Base-by-base conservation (phyloP, 1,140 invertebrate genomes). In the Neodiprion pinetum region DNA sequence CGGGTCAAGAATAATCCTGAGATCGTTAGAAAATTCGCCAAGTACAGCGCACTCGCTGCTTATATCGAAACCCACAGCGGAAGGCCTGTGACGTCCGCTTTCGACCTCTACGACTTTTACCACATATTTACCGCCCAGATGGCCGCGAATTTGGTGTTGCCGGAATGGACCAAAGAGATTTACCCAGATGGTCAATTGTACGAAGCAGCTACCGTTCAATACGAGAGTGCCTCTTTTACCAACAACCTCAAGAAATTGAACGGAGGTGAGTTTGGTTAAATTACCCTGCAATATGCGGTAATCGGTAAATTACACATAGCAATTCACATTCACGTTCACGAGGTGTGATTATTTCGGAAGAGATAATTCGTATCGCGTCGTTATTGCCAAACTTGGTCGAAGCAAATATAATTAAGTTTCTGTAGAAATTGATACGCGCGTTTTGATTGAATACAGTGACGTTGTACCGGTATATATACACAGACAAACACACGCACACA, bases 191-290 rank as follows among this genome's bases (percentile, higher is more conserved):
- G 73, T n/a, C 14, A 47, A n/a, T 40, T 79, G 14, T 28, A 73
- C 8, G 61, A 77, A 28, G 71, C 47, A n/a, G 49, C 74, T 0
- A 48, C 49, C 48, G n/a, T 90, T 67, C 87, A 90, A 80, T 90
- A 89, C 70, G 80, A 83, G 1, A 73, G 84, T 47, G 76, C 88
- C 74, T 88, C 81, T 75, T 88, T 88, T 70, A 89, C 82, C 17
- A 75, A 80, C 10, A 86, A 88, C 73, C 75, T 90, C 53, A 88
- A 85, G 74, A 83, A 78, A 78, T 48, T 89, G 23, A 78, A 86
- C 48, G 80, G 85, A 81, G 90, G 90, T 90, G 81, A 79, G 69
- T n/a, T 7, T 4, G 7, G 66, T 50, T 74, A 40, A 47, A 17
- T 14, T 28, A 12, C 72, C 47, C 7, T 14, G 66, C 4, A 10